phyloP scores from a whole-genome alignment of 2,797 vertebrate species.

The Poecilia velifera region DNA sequence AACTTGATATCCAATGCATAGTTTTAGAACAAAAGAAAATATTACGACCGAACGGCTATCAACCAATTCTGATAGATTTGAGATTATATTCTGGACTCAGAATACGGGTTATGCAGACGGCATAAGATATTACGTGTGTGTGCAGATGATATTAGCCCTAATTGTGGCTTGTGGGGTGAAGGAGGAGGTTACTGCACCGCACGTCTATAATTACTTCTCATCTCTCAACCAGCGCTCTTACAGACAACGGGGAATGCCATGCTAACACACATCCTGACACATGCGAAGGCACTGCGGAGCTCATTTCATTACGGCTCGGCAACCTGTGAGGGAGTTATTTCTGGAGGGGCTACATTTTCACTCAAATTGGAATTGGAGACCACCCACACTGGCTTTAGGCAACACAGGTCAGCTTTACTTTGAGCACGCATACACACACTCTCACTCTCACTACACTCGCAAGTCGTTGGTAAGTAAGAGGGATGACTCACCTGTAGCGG shows the following conservation, averaged over 20 bases:
- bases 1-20: background rate
- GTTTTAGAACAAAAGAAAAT: background rate
- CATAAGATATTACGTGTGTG: conserved; percentile 24
- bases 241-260: conserved; percentile 66
- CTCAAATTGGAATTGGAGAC: conserved; percentile 68
- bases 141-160: conserved; percentile 65
- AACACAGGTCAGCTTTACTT: conserved; percentile 69
- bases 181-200: conserved; percentile 71
- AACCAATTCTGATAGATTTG: conserved; percentile 25
- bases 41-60: conserved; percentile 4
- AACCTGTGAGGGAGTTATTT: conserved; percentile 70
- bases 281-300: conserved; percentile 41
- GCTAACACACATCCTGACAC: conserved; percentile 46
- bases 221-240: conserved; percentile 67
- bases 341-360: conserved; percentile 73
- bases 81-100: conserved; percentile 35
- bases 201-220: conserved; percentile 78
- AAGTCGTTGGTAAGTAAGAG: conserved; percentile 62
- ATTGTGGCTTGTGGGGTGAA: conserved; percentile 66
- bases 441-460: conserved; percentile 28
- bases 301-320: conserved; percentile 51
- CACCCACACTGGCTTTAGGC: conserved; percentile 79
- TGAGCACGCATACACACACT: conserved; percentile 17
- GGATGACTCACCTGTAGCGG: conserved; percentile 73
- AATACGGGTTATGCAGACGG: conserved; percentile 13